A percentile compares a stretch with the other conserved stretches of the same genome.
phyloP scores from a whole-genome alignment of 1,140 invertebrate genomes.

The Bombus consobrinus region DNA sequence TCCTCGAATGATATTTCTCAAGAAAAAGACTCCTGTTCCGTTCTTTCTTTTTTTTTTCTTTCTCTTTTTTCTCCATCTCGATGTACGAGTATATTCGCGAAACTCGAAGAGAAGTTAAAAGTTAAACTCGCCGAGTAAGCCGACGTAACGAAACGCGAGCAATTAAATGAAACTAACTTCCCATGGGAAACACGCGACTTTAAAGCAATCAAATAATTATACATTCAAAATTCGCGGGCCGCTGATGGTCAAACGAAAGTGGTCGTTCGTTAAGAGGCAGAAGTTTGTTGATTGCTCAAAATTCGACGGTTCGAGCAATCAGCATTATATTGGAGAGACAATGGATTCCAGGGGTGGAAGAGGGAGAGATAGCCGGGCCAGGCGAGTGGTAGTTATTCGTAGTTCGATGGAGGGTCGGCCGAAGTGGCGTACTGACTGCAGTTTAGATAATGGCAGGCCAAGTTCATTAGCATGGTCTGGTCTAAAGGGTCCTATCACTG shows the following conservation, averaged over 20 bases:
- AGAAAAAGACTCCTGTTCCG: not conserved
- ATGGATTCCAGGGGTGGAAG: constrained; percentile 40
- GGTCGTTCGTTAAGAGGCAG: constrained; percentile 45
- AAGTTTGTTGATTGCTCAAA: constrained; percentile 49
- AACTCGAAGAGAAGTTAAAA: not conserved
- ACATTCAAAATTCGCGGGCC: constrained; percentile 8
- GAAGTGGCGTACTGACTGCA: constrained; percentile 73
- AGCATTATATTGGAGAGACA: constrained; percentile 65
- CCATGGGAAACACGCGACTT: not conserved
- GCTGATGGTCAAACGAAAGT: constrained; percentile 40
- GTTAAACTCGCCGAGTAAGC: not conserved
- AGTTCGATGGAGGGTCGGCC: constrained; percentile 67
- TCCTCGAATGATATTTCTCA: not conserved
- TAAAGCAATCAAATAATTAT: constrained; percentile 34
- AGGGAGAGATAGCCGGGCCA: constrained; percentile 12
- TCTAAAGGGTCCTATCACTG: constrained; percentile 64
- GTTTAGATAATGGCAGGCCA: constrained; percentile 76
- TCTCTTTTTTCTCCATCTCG: too few species aligned
- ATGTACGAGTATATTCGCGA: not conserved
- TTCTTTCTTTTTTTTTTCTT: too few species aligned
- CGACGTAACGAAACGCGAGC: not conserved
- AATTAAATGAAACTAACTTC: constrained; percentile 30
- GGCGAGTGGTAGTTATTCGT: constrained; percentile 69
- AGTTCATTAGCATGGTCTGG: constrained; percentile 76
- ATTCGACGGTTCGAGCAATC: constrained; percentile 66